A percentile compares a stretch with the other conserved stretches of the same genome.
phyloP scores from a whole-genome alignment of 2,888 invertebrate genomes.

The Chrysomela aeneicollis region DNA sequence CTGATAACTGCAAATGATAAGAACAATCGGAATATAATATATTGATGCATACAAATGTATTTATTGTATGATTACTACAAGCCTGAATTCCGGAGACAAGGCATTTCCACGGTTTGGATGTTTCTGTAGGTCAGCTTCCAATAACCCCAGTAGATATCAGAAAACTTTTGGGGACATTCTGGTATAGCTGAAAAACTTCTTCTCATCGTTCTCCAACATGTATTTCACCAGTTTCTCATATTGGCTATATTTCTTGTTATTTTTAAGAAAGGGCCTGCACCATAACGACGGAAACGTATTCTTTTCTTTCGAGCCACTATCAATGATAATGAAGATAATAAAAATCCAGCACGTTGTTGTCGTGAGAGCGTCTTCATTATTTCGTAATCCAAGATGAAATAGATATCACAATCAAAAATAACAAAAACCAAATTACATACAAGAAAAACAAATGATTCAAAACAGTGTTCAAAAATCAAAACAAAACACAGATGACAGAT shows the following conservation, averaged over 20 bases:
- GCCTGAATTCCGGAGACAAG: not conserved
- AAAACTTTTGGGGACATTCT: constrained; percentile 8
- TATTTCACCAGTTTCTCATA: not conserved
- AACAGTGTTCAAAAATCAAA: too few relatives aligned
- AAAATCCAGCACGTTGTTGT: not conserved
- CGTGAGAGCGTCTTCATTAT: too few relatives aligned
- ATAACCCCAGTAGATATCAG: not conserved
- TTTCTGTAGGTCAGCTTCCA: not conserved
- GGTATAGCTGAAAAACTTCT: constrained; percentile 8
- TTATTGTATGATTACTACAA: not conserved
- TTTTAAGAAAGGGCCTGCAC: constrained; percentile 7
- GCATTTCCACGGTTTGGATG: constrained; percentile 1
- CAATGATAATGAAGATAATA: not conserved
- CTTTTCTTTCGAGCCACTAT: too few relatives aligned
- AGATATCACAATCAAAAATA: too few relatives aligned
- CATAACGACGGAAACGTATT: too few relatives aligned
- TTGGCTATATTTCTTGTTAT: constrained; percentile 1
- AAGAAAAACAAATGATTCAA: too few relatives aligned
- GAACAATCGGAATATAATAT: too few relatives aligned
- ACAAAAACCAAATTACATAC: too few relatives aligned
- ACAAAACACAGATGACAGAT: too few relatives aligned
- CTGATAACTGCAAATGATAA: too few relatives aligned
- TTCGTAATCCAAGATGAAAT: too few relatives aligned
- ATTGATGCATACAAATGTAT: not conserved
- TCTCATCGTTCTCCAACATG: not conserved